Conservation (phyloP, 2,113 vertebrate genomes). For the Perca flavescens region DNA sequence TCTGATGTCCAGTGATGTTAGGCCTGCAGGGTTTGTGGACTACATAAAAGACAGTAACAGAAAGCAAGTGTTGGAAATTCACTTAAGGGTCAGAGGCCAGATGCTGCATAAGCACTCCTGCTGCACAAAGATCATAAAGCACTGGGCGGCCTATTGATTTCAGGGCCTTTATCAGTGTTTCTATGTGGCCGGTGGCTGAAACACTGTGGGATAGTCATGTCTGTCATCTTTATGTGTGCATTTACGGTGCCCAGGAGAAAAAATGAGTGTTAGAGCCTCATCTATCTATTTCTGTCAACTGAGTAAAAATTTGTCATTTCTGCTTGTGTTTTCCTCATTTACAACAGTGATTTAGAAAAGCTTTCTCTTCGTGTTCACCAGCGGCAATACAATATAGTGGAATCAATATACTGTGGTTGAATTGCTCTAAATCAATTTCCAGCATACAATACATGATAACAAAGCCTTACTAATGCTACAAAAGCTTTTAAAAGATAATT, state of each 20-base stretch:
- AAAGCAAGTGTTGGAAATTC: conserved; percentile 70
- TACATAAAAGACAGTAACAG: conserved; percentile 59
- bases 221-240: conserved; percentile 74
- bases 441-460: conserved; percentile 38
- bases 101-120: conserved; percentile 77
- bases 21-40: conserved; percentile 49
- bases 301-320: conserved; percentile 17
- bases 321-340: conserved; percentile 43
- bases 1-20: conserved; percentile 51
- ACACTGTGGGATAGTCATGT: conserved; percentile 58
- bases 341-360: conserved; percentile 40
- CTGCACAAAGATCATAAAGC: conserved; percentile 77
- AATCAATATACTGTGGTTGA: conserved; percentile 21
- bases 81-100: conserved; percentile 73
- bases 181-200: conserved; percentile 69
- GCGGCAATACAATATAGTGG: not conserved
- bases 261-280: conserved; percentile 28
- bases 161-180: conserved; percentile 71
- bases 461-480: not conserved
- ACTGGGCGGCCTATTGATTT: conserved; percentile 75
- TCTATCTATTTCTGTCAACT: conserved; percentile 48
- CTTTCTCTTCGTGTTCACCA: conserved; percentile 15
- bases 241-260: conserved; percentile 64
- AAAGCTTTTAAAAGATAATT: not conserved
- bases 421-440: conserved; percentile 52